Base-by-base conservation (phyloP, 2,113 vertebrate species). In the Elephas maximus region DNA sequence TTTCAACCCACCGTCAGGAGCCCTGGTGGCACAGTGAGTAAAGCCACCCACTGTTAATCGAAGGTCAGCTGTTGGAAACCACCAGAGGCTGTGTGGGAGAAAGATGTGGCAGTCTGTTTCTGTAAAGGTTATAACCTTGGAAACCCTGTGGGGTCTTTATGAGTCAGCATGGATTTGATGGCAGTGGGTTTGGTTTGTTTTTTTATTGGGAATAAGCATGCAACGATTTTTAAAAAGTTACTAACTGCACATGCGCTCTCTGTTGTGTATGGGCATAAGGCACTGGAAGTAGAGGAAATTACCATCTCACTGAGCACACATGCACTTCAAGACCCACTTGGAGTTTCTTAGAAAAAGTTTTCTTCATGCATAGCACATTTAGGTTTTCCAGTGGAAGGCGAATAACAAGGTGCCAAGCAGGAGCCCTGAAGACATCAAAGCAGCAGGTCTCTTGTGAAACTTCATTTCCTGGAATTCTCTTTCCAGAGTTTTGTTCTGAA, bases 331-430 rank as follows among this genome's bases (percentile, higher is more conserved):
- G 60, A 48, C 62, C 9, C 37, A 37, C 71, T 23, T 37, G 48
- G 24, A 85, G 30, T 71, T 84, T 89, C 41, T 44, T 41, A 53
- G n/a, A 51, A 73, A 78, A 71, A 8, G 11, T 81, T 73, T 73
- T 93, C 73, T 93, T 85, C n/a, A 93, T 26, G 84, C 53, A 73
- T 90, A 63, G 41, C 51, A 79, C 73, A 48, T 63, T 51, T 73
- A 53, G 30, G 51, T 48, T 93, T 89, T 92, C 17, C 67, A 60
- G 11, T 57, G 53, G 67, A 77, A 86, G 33, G 23, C 62, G 37
- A 91, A 80, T 41, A 89, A 51, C 28, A 79, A 33, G 11, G 15
- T 24, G 23, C 6, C 77, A 79, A 79, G 77, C 45, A 78, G 76
- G 41, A 53, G 48, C 48, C 41, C 33, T 63, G 26, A 57, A 92